Evolutionary conservation across 2,888 invertebrate species (phyloP).

Genomic region (Lathronympha strigana): DNA sequence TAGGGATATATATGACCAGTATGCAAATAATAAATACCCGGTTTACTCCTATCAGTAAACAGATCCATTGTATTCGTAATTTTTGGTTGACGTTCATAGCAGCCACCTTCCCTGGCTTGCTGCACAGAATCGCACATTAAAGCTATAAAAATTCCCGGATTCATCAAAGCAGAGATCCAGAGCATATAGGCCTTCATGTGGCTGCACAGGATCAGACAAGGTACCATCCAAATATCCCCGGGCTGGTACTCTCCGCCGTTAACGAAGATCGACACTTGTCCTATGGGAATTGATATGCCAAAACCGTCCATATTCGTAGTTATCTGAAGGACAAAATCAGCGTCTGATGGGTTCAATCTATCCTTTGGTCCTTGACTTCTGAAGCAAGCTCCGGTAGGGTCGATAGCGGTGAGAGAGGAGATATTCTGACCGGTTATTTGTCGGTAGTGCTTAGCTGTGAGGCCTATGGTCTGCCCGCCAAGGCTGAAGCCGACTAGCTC

Average conservation of each 20-base stretch:
- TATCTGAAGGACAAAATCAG: slow-evolving; percentile 66
- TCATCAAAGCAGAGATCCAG: slow-evolving; percentile 51
- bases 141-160: slow-evolving; percentile 51
- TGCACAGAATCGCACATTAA: slow-evolving; percentile 55
- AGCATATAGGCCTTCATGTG: slow-evolving; percentile 48
- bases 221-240: slow-evolving; percentile 48
- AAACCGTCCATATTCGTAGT: slow-evolving; percentile 68
- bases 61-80: slow-evolving; percentile 57
- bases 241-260: slow-evolving; percentile 63
- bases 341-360: slow-evolving; percentile 64
- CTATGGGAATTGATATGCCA: slow-evolving; percentile 68
- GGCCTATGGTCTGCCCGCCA: slow-evolving; percentile 67
- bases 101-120: slow-evolving; percentile 53
- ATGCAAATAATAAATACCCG: slow-evolving; percentile 59
- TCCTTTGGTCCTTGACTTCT: slow-evolving; percentile 62
- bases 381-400: slow-evolving; percentile 72
- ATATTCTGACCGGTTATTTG: slow-evolving; percentile 60
- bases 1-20: slow-evolving; percentile 62
- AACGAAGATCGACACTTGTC: slow-evolving; percentile 69
- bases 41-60: slow-evolving; percentile 51
- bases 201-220: slow-evolving; percentile 51
- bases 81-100: slow-evolving; percentile 55
- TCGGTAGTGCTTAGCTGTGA: slow-evolving; percentile 64
- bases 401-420: slow-evolving; percentile 62
- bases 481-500: slow-evolving; percentile 67